Percentiles rank a stretch among this genome's conserved stretches.
Conservation (phyloP, 2,797 vertebrate species). For the Hippopotamyrus pictus region DNA sequence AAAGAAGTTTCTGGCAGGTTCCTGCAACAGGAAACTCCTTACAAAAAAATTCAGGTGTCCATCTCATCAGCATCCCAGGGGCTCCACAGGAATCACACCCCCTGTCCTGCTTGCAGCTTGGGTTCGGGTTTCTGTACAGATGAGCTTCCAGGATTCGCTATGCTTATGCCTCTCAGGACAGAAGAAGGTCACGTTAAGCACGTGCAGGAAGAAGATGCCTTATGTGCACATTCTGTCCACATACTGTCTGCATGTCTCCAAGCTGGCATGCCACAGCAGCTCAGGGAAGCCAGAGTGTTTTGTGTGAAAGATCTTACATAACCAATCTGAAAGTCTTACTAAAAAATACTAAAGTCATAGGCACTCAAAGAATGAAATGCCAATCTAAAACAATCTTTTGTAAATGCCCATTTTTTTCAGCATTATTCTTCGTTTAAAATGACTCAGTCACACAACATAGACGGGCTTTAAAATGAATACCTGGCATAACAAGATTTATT, state of each 20-base stretch:
- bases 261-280: not conserved
- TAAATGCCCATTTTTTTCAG: not conserved
- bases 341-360: not conserved
- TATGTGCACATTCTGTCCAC: not conserved
- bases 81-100: not conserved
- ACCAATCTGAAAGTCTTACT: not conserved
- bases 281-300: not conserved
- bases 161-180: not conserved
- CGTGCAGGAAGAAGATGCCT: not conserved
- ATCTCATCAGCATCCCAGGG: not conserved
- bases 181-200: not conserved
- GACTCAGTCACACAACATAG: not conserved
- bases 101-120: not conserved
- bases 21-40: not conserved
- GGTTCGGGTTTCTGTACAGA: not conserved
- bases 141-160: not conserved
- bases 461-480: not conserved
- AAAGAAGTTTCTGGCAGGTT: not conserved
- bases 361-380: not conserved
- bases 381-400: not conserved
- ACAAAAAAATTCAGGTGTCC: not conserved
- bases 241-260: not conserved
- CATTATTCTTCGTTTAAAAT: not conserved
- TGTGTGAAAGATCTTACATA: not conserved
- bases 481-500: not conserved